phyloP scores from a whole-genome alignment of 92 coral and sea anemone species.

The Phymanthus crucifer region DNA sequence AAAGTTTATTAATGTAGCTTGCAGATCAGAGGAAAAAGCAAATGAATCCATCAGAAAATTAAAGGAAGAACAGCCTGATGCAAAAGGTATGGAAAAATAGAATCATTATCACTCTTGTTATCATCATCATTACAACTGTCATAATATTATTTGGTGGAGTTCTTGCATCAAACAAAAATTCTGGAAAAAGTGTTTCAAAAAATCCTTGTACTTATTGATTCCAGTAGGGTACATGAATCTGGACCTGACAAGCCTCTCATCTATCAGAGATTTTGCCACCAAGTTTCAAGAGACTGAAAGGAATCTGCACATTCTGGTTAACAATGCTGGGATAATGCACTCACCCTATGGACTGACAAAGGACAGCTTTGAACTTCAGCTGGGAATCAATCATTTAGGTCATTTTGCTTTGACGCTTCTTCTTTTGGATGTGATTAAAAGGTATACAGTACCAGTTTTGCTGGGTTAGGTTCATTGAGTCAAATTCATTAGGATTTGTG shows the following conservation, averaged over 20 bases:
- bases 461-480: too few species aligned
- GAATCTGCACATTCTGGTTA: slow-evolving; percentile 81
- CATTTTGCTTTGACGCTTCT: slow-evolving; percentile 83
- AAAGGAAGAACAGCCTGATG: slow-evolving; percentile 71
- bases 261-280: slow-evolving; percentile 71
- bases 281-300: slow-evolving; percentile 63
- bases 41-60: slow-evolving; percentile 50
- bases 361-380: slow-evolving; percentile 91
- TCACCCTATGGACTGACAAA: slow-evolving; percentile 80
- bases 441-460: slow-evolving; percentile 49
- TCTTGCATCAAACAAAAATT: not conserved
- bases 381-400: slow-evolving; percentile 91
- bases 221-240: slow-evolving; percentile 82
- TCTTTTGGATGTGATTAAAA: slow-evolving; percentile 82
- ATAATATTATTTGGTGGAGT: not conserved
- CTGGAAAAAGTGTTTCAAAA: not conserved
- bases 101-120: not conserved
- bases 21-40: slow-evolving; percentile 81
- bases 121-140: too few species aligned
- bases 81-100: slow-evolving; percentile 56
- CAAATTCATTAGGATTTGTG: too few species aligned
- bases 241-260: slow-evolving; percentile 77
- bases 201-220: not conserved
- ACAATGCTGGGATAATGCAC: slow-evolving; percentile 95
- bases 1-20: not conserved